phyloP scores from a whole-genome alignment of 2,888 invertebrate species.

The Ectobius pallidus region DNA sequence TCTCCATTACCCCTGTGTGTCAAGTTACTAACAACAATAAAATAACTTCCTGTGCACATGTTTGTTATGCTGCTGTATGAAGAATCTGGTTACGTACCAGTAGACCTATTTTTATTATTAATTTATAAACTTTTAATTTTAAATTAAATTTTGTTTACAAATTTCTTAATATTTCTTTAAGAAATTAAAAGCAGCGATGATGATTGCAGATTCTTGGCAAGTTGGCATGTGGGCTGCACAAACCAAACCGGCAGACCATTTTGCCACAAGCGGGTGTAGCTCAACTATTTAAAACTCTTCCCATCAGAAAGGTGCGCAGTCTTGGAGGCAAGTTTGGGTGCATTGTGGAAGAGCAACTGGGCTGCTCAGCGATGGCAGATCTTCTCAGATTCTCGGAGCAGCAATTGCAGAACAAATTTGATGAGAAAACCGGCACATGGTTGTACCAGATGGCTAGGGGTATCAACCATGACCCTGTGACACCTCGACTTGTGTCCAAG shows the following conservation, averaged over 20 bases:
- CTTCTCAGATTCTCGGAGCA: constrained; percentile 72
- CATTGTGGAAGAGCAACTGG: constrained; percentile 73
- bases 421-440: constrained; percentile 87
- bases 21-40: no score
- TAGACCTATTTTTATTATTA: no score
- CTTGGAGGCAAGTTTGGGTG: constrained; percentile 95
- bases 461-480: constrained; percentile 86
- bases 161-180: no score
- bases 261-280: constrained; percentile 74
- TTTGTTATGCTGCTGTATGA: no score
- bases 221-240: constrained; percentile 89
- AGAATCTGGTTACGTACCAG: no score
- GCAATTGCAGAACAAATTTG: constrained; percentile 75
- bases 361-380: constrained; percentile 81
- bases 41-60: no score
- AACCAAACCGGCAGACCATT: constrained; percentile 91
- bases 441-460: constrained; percentile 86
- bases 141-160: no score
- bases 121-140: no score
- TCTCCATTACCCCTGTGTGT: no score
- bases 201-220: constrained; percentile 93
- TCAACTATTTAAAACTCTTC: constrained; percentile 66
- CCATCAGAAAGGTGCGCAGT: constrained; percentile 84
- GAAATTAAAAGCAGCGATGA: no score
- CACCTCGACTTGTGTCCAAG: constrained; percentile 81